These are phyloP conservation scores for Takifugu ocellatus DNA, from an alignment of 2,797 vertebrate species.

Conservation along the genomic window DNA sequence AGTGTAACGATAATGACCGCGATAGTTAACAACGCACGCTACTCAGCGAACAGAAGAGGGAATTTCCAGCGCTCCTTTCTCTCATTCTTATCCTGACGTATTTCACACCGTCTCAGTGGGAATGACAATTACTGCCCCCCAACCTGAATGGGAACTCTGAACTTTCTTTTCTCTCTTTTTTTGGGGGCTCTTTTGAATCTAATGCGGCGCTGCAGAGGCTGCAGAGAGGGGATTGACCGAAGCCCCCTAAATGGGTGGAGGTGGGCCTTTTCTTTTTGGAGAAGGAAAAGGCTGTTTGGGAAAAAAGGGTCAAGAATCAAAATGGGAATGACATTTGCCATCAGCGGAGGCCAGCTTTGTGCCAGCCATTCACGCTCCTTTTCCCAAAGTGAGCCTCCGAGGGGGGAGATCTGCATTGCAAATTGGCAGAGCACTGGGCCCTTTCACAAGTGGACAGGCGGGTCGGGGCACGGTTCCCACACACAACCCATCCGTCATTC, in stretches of 20 bases:
- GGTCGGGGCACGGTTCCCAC: conserved; percentile 68
- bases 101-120: conserved; percentile 57
- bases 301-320: conserved; percentile 70
- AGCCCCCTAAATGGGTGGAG: conserved; percentile 45
- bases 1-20: conserved; percentile 66
- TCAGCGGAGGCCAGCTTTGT: conserved; percentile 55
- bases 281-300: conserved; percentile 16
- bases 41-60: conserved; percentile 50
- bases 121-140: conserved; percentile 60
- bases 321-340: conserved; percentile 76
- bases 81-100: conserved; percentile 60
- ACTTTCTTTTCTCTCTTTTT: conserved; percentile 51
- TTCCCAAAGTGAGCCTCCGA: conserved; percentile 49
- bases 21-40: conserved; percentile 66
- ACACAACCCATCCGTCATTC: conserved; percentile 62
- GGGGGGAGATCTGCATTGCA: conserved; percentile 67
- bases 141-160: conserved; percentile 51
- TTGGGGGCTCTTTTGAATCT: conserved; percentile 19
- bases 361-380: conserved; percentile 58
- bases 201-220: conserved; percentile 41
- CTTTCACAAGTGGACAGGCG: conserved; percentile 64
- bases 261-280: conserved; percentile 2
- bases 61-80: conserved; percentile 57
- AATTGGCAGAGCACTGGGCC: conserved; percentile 57
- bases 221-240: conserved; percentile 23